These are phyloP conservation scores for Epicauta chinensis DNA, from an alignment of 1,140 invertebrate species.

Conservation along the genomic window DNA sequence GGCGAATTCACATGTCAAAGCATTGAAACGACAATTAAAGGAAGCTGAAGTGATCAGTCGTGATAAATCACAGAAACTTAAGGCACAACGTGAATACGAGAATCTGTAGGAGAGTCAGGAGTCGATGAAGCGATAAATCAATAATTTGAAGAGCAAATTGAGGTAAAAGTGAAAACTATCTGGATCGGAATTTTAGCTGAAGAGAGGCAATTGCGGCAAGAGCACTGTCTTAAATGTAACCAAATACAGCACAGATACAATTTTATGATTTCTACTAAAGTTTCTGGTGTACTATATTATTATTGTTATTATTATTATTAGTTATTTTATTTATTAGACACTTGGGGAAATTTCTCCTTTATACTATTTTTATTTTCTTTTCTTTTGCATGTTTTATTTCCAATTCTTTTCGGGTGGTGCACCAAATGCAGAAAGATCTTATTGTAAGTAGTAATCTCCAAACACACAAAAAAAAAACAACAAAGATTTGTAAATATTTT, in stretches of 20 bases:
- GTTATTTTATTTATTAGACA: not conserved
- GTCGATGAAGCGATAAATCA: conserved; percentile 72
- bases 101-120: conserved; percentile 87
- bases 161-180: no score
- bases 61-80: conserved; percentile 88
- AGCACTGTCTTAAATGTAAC: no score
- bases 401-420: conserved; percentile 23
- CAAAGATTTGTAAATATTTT: conserved; percentile 1
- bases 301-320: conserved; percentile 7
- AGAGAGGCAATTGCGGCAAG: no score
- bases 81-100: conserved; percentile 90
- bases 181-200: no score
- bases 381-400: conserved; percentile 36
- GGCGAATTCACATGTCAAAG: conserved; percentile 82
- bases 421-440: conserved; percentile 41
- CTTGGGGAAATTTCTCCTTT: conserved; percentile 17
- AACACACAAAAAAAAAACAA: no score
- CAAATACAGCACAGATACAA: no score
- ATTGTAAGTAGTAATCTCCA: conserved; percentile 39
- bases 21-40: conserved; percentile 88
- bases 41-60: conserved; percentile 91
- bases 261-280: conserved; percentile 5
- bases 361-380: conserved; percentile 28
- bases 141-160: conserved; percentile 81
- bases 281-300: not conserved